Evolutionary conservation across 2,888 invertebrate species (phyloP).

Genomic region (Stomorhina lunata): DNA sequence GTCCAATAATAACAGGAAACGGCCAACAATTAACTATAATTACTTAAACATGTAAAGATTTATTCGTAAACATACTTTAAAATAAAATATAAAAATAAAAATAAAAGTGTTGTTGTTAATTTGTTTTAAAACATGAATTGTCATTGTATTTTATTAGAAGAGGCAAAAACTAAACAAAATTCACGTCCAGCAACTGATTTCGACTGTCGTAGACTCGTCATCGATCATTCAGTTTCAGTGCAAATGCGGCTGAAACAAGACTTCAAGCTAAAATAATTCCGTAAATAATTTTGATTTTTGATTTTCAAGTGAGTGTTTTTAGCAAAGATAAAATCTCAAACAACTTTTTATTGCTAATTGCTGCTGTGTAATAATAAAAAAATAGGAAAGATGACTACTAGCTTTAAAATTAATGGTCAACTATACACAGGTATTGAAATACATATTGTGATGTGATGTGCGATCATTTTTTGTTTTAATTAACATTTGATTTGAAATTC

Average conservation of each 20-base stretch:
- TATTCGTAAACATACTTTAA: no score
- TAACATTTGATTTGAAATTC: not conserved
- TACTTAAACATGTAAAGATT: no score
- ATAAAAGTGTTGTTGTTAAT: not conserved
- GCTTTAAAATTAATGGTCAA: constrained; percentile 63
- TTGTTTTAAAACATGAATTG: not conserved
- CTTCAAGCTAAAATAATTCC: not conserved
- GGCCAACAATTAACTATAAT: no score
- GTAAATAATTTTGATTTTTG: not conserved
- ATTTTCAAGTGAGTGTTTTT: no score
- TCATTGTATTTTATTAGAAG: not conserved
- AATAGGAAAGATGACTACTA: constrained; percentile 52
- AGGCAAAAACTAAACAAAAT: not conserved
- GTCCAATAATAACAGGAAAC: no score
- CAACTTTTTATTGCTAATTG: not conserved
- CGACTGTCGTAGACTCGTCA: not conserved
- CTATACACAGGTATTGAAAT: constrained; percentile 62
- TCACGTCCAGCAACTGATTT: not conserved
- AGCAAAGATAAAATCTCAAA: not conserved
- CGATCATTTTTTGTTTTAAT: not conserved
- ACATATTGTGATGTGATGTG: not conserved
- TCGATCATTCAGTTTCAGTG: constrained; percentile 40
- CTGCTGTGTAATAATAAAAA: not conserved
- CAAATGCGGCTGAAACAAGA: constrained; percentile 31
- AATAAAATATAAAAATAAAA: not conserved